Evolutionary conservation across 2,888 invertebrate genomes (phyloP).

Genomic region (Apocheima hispidaria): DNA sequence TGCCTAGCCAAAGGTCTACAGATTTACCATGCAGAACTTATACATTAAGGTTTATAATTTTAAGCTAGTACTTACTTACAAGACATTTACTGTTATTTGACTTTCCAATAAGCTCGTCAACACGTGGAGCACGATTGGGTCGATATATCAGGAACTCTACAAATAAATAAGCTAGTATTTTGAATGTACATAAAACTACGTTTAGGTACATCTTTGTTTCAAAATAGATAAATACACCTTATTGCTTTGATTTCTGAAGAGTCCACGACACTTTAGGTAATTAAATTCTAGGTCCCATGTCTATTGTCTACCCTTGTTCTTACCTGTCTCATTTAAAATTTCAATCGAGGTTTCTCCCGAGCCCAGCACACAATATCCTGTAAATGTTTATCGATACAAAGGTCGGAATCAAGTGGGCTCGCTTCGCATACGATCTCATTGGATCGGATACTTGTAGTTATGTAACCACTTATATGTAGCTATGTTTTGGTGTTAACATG

Average conservation of each 20-base stretch:
- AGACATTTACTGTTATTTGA: no score
- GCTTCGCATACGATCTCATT: constrained; percentile 22
- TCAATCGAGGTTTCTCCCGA: constrained; percentile 10
- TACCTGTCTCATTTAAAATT: constrained; percentile 18
- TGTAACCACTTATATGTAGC: constrained; percentile 9
- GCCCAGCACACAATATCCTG: constrained; percentile 25
- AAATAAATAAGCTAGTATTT: no score
- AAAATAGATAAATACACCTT: not conserved
- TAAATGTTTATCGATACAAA: constrained; percentile 35
- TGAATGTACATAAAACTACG: no score
- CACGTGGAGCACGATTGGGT: no score
- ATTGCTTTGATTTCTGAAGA: not conserved
- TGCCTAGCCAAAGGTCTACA: no score
- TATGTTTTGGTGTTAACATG: constrained; percentile 14
- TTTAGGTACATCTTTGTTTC: no score
- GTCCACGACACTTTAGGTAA: not conserved
- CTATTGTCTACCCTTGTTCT: constrained; percentile 4
- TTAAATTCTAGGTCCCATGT: not conserved
- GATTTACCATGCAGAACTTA: no score
- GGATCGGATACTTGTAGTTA: constrained; percentile 17
- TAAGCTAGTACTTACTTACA: no score
- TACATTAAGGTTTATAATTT: no score
- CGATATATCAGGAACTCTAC: no score
- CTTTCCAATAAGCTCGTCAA: no score
- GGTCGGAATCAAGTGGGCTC: constrained; percentile 34